These are phyloP conservation scores for Mylabris sibirica DNA, from an alignment of 2,888 invertebrate species.

Conservation along the genomic window DNA sequence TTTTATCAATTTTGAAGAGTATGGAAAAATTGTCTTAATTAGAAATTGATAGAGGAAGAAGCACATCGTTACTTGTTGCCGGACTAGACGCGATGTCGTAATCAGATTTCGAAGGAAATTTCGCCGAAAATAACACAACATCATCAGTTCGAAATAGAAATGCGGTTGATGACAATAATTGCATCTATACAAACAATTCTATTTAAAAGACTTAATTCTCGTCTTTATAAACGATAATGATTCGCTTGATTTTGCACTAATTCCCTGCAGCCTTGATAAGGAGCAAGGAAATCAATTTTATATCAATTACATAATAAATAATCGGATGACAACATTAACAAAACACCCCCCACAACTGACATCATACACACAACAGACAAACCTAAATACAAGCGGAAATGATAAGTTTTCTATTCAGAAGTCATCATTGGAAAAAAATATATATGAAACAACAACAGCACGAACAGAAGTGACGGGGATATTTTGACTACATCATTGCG, in stretches of 20 bases:
- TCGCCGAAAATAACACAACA: not conserved
- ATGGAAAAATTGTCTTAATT: not conserved
- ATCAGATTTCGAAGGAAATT: not conserved
- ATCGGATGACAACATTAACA: constrained; percentile 7
- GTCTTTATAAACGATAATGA: not conserved
- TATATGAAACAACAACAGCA: constrained; percentile 9
- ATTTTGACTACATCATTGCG: constrained; percentile 26
- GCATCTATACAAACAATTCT: not conserved
- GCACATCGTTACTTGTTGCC: not conserved
- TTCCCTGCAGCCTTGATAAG: constrained; percentile 4
- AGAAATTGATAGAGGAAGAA: no score
- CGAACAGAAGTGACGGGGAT: constrained; percentile 13
- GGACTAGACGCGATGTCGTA: not conserved
- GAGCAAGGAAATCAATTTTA: constrained; percentile 10
- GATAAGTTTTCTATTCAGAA: constrained; percentile 23
- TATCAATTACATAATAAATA: constrained; percentile 3
- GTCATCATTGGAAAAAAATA: constrained; percentile 12
- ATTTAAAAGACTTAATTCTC: not conserved
- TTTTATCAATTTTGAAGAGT: not conserved
- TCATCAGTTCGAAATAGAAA: not conserved
- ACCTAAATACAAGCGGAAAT: constrained; percentile 35
- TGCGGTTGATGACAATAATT: constrained; percentile 2
- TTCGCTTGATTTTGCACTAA: constrained; percentile 10
- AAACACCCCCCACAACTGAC: constrained; percentile 16
- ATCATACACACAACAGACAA: constrained; percentile 27